These are phyloP conservation scores for Empidonax traillii DNA, from an alignment of 2,113 vertebrate species.

Conservation along the genomic window DNA sequence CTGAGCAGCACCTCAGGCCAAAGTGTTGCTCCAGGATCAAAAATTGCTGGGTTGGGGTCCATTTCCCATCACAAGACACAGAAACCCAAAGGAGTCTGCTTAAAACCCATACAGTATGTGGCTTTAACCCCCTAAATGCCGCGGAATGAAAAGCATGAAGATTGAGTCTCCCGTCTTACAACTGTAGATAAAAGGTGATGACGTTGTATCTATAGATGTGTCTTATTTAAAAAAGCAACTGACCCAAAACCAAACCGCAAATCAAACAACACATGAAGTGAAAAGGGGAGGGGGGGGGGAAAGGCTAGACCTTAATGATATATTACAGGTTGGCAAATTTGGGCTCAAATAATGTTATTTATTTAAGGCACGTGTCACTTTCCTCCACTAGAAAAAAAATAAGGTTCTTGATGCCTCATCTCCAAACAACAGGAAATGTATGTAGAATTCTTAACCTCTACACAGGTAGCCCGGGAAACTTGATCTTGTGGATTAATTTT, in stretches of 20 bases:
- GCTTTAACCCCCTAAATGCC: background rate
- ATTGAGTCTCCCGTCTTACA: background rate
- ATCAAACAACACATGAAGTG: background rate
- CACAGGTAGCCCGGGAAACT: background rate
- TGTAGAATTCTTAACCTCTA: background rate
- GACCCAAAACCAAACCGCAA: background rate
- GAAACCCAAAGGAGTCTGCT: background rate
- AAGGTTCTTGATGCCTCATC: background rate
- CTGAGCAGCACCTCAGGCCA: background rate
- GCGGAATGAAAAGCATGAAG: fast-evolving
- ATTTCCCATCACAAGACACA: background rate
- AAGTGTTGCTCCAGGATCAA: background rate
- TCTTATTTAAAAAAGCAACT: background rate
- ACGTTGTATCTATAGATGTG: background rate
- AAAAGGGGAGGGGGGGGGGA: background rate
- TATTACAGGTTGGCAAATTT: background rate
- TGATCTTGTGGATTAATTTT: background rate
- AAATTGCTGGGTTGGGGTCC: background rate
- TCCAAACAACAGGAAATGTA: background rate
- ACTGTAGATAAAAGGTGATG: background rate
- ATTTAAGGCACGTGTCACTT: background rate
- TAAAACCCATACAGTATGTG: background rate
- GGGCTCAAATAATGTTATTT: background rate
- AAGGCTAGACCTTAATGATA: background rate
- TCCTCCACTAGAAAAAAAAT: background rate